Conservation (phyloP, 2,888 invertebrate species). For the Sinohyriopsis cumingii region DNA sequence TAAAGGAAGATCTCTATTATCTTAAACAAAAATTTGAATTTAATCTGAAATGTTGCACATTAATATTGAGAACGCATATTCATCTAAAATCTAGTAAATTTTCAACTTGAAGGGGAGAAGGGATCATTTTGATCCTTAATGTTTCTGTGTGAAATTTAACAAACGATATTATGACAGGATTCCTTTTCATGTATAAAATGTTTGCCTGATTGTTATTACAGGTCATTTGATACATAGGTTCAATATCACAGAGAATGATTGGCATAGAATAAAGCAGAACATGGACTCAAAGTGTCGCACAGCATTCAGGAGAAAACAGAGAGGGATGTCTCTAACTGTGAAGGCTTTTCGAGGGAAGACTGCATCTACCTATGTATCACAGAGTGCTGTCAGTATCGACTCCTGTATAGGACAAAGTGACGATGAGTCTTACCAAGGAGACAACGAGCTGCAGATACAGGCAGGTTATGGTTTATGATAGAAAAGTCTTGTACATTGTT, state of each 20-base stretch:
- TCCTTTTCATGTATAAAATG: not conserved
- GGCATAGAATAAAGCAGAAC: slow-evolving; percentile 75
- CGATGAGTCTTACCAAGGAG: slow-evolving; percentile 52
- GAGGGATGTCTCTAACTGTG: slow-evolving; percentile 68
- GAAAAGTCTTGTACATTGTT: too few relatives aligned
- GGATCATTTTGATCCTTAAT: too few relatives aligned
- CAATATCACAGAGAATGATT: slow-evolving; percentile 74
- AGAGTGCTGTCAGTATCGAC: slow-evolving; percentile 33
- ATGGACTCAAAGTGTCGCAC: slow-evolving; percentile 76
- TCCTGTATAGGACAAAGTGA: slow-evolving; percentile 58
- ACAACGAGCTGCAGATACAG: slow-evolving; percentile 59
- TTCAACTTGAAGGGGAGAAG: not conserved
- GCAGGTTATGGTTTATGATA: slow-evolving; percentile 34
- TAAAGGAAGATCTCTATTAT: too few relatives aligned
- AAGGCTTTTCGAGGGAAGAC: slow-evolving; percentile 69
- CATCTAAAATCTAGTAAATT: not conserved
- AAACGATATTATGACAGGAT: not conserved
- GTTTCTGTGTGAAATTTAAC: not conserved
- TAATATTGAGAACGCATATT: not conserved
- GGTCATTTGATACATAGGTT: slow-evolving; percentile 75
- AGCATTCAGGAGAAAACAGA: slow-evolving; percentile 69
- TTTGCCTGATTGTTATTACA: slow-evolving; percentile 28
- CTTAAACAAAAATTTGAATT: too few relatives aligned
- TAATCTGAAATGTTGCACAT: too few relatives aligned
- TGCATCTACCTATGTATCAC: slow-evolving; percentile 43